Evolutionary conservation across 2,888 invertebrate species (phyloP).

Genomic region (Dasysyrphus albostriatus): DNA sequence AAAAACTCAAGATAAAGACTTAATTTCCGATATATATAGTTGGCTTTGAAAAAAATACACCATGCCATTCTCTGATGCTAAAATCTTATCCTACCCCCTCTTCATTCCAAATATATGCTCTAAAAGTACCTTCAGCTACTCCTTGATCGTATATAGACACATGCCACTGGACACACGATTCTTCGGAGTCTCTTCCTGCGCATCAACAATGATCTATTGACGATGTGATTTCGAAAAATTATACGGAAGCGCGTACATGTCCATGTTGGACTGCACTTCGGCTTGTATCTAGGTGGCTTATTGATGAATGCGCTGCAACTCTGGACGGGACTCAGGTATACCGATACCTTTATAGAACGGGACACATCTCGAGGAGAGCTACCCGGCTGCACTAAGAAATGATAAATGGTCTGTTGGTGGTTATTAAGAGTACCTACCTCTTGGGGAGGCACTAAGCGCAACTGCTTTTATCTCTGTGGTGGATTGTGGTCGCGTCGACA

Average conservation of each 20-base stretch:
- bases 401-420: conserved; percentile 72
- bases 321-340: background rate
- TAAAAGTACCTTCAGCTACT: background rate
- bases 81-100: background rate
- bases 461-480: background rate
- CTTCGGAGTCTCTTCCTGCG: conserved; percentile 24
- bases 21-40: conserved; percentile 67
- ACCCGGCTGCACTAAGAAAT: conserved; percentile 53
- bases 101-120: background rate
- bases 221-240: conserved; percentile 75
- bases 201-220: conserved; percentile 69
- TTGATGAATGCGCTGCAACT: conserved; percentile 69
- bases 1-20: conserved; percentile 70
- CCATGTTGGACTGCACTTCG: conserved; percentile 70
- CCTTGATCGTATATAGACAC: conserved; percentile 18
- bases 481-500: conserved; percentile 17
- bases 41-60: conserved; percentile 6
- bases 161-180: conserved; percentile 61
- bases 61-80: background rate
- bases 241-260: conserved; percentile 76
- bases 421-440: conserved; percentile 63
- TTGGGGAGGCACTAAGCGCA: conserved; percentile 10
- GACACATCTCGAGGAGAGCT: conserved; percentile 22
- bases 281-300: conserved; percentile 75
- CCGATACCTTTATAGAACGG: conserved; percentile 30